A percentile compares a stretch with the other conserved stretches of the same genome.
phyloP scores from a whole-genome alignment of 1,140 invertebrate species.

The Phortica variegata region DNA sequence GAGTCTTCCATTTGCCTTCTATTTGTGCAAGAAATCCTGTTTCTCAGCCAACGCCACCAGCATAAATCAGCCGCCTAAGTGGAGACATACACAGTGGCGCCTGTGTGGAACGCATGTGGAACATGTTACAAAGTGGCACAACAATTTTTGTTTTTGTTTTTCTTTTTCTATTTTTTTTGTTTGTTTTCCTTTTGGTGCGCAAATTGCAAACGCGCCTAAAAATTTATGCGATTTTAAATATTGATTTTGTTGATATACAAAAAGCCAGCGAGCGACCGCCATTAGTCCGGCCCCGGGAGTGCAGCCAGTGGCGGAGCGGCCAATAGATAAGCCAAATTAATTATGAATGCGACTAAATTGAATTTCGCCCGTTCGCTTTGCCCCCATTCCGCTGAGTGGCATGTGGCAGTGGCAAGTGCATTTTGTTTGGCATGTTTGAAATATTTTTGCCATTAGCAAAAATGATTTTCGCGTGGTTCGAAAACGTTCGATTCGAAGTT shows the following conservation, averaged over 20 bases:
- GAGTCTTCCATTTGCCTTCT: conserved; percentile 9
- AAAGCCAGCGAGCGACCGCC: not conserved
- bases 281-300: conserved; percentile 1
- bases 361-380: conserved; percentile 30
- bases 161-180: not conserved
- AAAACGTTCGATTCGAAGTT: conserved; percentile 29
- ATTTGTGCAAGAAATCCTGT: conserved; percentile 36
- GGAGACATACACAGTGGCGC: conserved; percentile 15
- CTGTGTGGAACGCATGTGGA: conserved; percentile 24
- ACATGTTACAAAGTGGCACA: conserved; percentile 10
- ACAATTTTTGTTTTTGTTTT: conserved; percentile 1
- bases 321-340: conserved; percentile 43
- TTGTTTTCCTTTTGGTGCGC: not conserved
- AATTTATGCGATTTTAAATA: conserved; percentile 55
- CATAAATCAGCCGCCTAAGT: conserved; percentile 44
- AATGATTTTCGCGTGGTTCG: not conserved
- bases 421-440: conserved; percentile 46
- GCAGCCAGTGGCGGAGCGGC: conserved; percentile 24
- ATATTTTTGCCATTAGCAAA: conserved; percentile 49
- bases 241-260: conserved; percentile 50
- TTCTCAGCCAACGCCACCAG: conserved; percentile 9
- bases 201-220: conserved; percentile 15
- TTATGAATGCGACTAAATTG: conserved; percentile 47
- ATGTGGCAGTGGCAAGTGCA: conserved; percentile 37
- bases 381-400: too few species aligned